These are phyloP conservation scores for Leptinotarsa lineolata DNA, from an alignment of 1,140 invertebrate genomes.

Conservation along the genomic window DNA sequence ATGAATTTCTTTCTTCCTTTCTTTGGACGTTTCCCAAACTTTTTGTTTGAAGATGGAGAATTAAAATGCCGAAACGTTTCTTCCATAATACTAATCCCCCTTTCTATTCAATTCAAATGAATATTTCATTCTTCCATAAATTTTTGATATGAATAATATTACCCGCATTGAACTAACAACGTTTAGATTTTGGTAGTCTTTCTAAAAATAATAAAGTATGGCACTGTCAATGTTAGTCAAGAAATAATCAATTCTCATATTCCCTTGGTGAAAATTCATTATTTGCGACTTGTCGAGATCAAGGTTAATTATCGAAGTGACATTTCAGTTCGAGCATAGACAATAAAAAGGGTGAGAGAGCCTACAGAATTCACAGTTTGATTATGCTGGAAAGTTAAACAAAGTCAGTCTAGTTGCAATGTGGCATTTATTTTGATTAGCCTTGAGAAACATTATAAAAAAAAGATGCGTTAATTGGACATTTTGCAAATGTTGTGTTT, in stretches of 20 bases:
- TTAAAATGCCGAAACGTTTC: too few species aligned
- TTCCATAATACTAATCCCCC: too few species aligned
- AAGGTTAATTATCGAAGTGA: conserved; percentile 3
- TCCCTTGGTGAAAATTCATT: neutral
- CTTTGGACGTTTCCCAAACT: too few species aligned
- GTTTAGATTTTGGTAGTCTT: too few species aligned
- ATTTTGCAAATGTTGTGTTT: neutral
- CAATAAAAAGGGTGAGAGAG: neutral
- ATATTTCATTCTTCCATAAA: too few species aligned
- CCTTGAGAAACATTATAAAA: neutral
- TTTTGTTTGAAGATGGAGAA: too few species aligned
- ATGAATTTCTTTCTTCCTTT: too few species aligned
- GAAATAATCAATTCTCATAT: neutral
- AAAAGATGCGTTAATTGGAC: neutral
- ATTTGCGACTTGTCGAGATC: neutral
- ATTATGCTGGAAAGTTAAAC: neutral
- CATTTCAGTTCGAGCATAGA: neutral
- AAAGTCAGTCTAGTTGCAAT: neutral
- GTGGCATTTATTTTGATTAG: conserved; percentile 5
- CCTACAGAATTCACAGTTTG: neutral
- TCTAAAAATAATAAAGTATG: too few species aligned
- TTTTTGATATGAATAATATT: too few species aligned
- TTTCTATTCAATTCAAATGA: too few species aligned
- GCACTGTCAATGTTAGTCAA: too few species aligned
- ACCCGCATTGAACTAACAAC: too few species aligned